Base-by-base conservation (phyloP, 2,113 vertebrate species). In the Panthera leo region DNA sequence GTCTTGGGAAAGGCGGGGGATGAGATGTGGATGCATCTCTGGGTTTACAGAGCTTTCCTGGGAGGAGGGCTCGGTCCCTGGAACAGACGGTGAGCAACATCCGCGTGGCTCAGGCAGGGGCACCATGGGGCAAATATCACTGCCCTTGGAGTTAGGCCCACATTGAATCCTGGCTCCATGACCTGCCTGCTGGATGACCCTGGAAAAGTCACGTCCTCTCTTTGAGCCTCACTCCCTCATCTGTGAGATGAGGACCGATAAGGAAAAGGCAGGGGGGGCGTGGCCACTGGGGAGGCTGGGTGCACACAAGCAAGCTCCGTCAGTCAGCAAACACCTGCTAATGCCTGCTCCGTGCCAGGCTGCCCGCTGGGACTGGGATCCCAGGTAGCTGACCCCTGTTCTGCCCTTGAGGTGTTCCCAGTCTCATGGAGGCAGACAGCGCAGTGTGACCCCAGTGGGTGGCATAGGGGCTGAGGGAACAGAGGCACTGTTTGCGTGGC, bases 361-460 rank as follows among this genome's bases (percentile, higher is more conserved):
- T 2, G 1, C 7, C 9, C 16, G 45, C 45, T 8, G 21, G 61
- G 39, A 31, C 15, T 42, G n/a, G 48, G 63, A 53, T 36, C 51
- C 39, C 39, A 10, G 36, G 58, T 21, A 14, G 27, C 39, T 11
- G 39, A 42, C n/a, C 45, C 42, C 53, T 0, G 1, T 25, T 36
- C 12, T 18, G 48, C 78, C 86, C 53, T 42, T 3, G 1, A 65
- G 68, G 68, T 16, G 29, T 39, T n/a, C 7, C 25, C 42, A 53
- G 7, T n/a, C 80, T 68, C n/a, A 18, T 27, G 31, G 36, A 55
- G 53, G 13, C 9, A 23, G 31, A 63, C 16, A 8, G 42, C 4
- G 2, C 78, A 48, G 12, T 9, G 4, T n/a, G 48, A 80, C 3
- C 34, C 63, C 5, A 2, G 70, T 0, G 0, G 82, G n/a, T 61